Conservation (phyloP, 2,888 invertebrate genomes). For the Bellardia bayeri region DNA sequence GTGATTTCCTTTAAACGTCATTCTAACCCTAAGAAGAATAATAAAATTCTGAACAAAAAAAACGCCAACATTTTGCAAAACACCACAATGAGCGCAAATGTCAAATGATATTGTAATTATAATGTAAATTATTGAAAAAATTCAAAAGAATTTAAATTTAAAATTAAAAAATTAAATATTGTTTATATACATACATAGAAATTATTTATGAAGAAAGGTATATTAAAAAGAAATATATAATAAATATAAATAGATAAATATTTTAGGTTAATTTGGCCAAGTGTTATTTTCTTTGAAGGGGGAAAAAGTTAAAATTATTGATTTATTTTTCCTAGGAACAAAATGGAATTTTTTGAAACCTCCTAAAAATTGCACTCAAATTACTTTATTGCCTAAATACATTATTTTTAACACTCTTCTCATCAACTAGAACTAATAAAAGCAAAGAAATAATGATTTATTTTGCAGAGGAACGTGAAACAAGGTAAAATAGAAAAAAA, state of each 20-base stretch:
- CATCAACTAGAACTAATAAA: too few relatives aligned
- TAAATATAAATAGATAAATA: background rate
- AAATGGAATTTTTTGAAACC: background rate
- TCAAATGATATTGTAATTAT: slow-evolving; percentile 45
- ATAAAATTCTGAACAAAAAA: background rate
- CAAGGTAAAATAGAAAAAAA: background rate
- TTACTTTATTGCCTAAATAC: too few relatives aligned
- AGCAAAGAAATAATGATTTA: background rate
- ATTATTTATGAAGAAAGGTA: slow-evolving; percentile 45
- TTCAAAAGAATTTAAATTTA: background rate
- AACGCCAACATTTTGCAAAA: background rate
- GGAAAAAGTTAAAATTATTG: background rate
- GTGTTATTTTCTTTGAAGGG: background rate
- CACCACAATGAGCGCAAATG: background rate
- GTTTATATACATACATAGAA: slow-evolving; percentile 51
- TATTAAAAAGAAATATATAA: slow-evolving; percentile 2
- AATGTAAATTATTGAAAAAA: slow-evolving; percentile 40
- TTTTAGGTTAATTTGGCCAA: background rate
- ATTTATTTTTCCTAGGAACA: background rate
- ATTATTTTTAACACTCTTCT: too few relatives aligned
- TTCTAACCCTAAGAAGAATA: background rate
- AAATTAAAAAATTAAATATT: slow-evolving; percentile 13
- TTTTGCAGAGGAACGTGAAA: background rate
- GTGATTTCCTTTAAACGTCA: background rate
- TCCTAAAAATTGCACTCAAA: background rate